Base-by-base conservation (phyloP, 1,140 invertebrate genomes). In the Drosophila sulfurigaster region DNA sequence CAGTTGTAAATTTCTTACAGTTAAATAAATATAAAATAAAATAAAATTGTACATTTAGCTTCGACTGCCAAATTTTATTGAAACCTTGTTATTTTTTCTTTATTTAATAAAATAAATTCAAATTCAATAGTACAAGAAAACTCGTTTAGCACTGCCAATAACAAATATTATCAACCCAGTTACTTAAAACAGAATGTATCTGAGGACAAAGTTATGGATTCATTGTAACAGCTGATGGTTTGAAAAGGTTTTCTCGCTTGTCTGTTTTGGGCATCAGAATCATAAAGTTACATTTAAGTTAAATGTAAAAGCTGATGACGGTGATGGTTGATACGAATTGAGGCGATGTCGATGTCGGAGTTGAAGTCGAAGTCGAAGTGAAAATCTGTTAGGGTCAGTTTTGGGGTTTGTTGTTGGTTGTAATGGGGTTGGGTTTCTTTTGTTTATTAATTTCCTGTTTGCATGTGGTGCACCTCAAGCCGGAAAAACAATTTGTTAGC, bases 391-490 rank as follows among this genome's bases (percentile, higher is more conserved):
- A 65, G 25, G 85, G 83, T 87, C 85, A 88, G 73, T 72, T 83
- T 52, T 51, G 48, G 69, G 41, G 8, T 58, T 25, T 25, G 20
- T 25, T 48, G 45, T 35, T 28, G 15, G 13, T 38, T 52, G 65
- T 25, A 58, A 45, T 48, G 58, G 16, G 72, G 13, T 58, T 30
- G 35, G 32, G 63, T 70, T 66, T 5, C 78, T 72, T 88, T 88
- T 88, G 75, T 83, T 88, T 88, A 87, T 83, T 87, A 87, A 87
- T 88, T 89, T 88, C 77, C 85, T 88, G 80, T 80, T 82, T 82
- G 78, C 81, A 88, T 88, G 85, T 89, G 83, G 85, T 88, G 70
- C 70, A 88, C 83, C 83, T 83, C 85, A 87, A 88, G 85, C 80
- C 74, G 68, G 83, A 76, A 82, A 88, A 88, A 83, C 85, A 88